Evolutionary conservation across 2,113 vertebrate species (phyloP).

Genomic region (Stomatorhinus ivindoensis): DNA sequence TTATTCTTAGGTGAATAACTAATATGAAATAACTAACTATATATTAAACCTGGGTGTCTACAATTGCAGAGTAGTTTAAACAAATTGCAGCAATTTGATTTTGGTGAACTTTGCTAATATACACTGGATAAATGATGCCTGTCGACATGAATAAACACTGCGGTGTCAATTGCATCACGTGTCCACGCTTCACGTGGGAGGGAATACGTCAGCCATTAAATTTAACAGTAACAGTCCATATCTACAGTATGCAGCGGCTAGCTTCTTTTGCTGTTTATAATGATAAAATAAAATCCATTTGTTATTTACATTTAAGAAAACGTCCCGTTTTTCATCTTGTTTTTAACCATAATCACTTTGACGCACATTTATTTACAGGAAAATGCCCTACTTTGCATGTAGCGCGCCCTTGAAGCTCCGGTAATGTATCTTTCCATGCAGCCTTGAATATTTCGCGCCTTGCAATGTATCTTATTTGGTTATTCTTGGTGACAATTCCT

Average conservation of each 20-base stretch:
- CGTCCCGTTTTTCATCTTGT: constrained; percentile 9
- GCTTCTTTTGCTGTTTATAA: not conserved
- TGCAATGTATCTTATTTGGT: constrained; percentile 19
- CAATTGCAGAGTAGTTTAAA: not conserved
- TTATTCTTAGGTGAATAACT: not conserved
- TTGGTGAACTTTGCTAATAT: not conserved
- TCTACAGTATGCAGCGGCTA: not conserved
- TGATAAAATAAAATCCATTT: not conserved
- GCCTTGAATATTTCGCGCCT: constrained; percentile 23
- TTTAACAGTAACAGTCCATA: not conserved
- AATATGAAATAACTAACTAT: too few species aligned
- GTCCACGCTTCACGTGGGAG: not conserved
- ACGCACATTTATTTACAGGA: not conserved
- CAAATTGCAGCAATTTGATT: not conserved
- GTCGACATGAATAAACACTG: not conserved
- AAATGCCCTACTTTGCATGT: constrained; percentile 25
- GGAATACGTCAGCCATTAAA: not conserved
- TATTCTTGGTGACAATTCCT: constrained; percentile 23
- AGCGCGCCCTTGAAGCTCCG: constrained; percentile 26
- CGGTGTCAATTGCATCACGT: not conserved
- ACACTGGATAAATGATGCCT: not conserved
- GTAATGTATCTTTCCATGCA: constrained; percentile 6
- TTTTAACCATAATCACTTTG: not conserved
- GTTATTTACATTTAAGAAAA: constrained; percentile 9
- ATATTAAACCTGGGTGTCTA: not conserved